Evolutionary conservation across 2,113 vertebrate species (phyloP).

Genomic region (Lagopus leucura): DNA sequence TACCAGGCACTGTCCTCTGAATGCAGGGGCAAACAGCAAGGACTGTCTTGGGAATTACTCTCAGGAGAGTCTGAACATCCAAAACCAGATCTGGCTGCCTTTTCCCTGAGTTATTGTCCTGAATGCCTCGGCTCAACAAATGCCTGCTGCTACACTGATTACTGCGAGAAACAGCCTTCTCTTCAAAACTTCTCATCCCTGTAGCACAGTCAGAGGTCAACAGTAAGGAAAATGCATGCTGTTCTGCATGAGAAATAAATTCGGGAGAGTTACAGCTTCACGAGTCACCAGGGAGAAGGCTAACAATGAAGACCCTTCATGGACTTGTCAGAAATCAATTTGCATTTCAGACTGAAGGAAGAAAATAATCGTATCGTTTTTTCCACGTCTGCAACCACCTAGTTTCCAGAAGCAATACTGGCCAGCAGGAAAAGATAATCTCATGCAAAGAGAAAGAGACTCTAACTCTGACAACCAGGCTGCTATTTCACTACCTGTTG

Average conservation of each 20-base stretch:
- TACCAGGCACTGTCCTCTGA: background rate
- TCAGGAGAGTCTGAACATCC: constrained; percentile 36
- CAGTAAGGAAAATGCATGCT: constrained; percentile 56
- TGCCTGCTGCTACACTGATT: constrained; percentile 56
- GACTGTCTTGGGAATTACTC: constrained; percentile 39
- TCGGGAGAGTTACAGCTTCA: constrained; percentile 60
- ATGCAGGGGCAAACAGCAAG: constrained; percentile 29
- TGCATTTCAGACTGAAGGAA: constrained; percentile 54
- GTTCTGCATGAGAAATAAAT: constrained; percentile 66
- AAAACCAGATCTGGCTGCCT: constrained; percentile 31
- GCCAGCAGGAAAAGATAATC: background rate
- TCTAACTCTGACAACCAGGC: background rate
- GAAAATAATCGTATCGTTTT: background rate
- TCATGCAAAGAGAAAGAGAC: background rate
- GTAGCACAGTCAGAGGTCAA: constrained; percentile 64
- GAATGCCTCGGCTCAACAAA: constrained; percentile 46
- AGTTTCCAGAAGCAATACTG: background rate
- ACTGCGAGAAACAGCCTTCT: constrained; percentile 41
- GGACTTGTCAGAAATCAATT: constrained; percentile 47
- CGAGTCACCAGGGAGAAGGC: constrained; percentile 62
- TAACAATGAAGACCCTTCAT: constrained; percentile 59
- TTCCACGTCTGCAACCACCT: background rate
- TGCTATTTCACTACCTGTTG: background rate
- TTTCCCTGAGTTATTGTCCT: constrained; percentile 45
- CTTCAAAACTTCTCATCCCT: constrained; percentile 52